Percentiles rank a stretch among this genome's conserved stretches.
phyloP scores from a whole-genome alignment of 1,140 invertebrate genomes.

The Hyles euphorbiae region DNA sequence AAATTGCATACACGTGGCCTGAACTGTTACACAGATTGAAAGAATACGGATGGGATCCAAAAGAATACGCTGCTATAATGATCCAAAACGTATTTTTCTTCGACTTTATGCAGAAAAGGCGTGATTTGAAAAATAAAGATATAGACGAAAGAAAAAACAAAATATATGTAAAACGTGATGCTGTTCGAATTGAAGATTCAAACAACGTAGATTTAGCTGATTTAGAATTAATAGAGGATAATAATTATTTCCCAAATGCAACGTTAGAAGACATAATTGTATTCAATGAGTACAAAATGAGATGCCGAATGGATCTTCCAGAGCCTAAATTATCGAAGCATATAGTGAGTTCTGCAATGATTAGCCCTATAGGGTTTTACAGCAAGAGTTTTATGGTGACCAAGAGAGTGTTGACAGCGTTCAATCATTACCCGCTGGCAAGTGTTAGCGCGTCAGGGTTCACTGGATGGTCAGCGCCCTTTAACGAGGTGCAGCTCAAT shows the following conservation, averaged over 20 bases:
- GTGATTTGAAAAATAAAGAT: conserved; percentile 35
- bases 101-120: conserved; percentile 54
- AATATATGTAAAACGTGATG: conserved; percentile 56
- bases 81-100: conserved; percentile 82
- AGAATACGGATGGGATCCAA: conserved; percentile 62
- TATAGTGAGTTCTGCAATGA: conserved; percentile 73
- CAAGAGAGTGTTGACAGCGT: conserved; percentile 79
- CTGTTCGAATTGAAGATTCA: conserved; percentile 42
- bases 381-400: conserved; percentile 84
- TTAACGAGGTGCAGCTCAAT: conserved; percentile 75
- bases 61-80: conserved; percentile 76
- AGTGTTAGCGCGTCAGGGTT: conserved; percentile 73
- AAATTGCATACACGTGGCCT: conserved; percentile 75
- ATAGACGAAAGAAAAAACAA: conserved; percentile 35
- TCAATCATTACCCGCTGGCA: conserved; percentile 84
- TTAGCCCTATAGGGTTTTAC: conserved; percentile 79
- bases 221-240: conserved; percentile 60
- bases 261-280: not conserved
- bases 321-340: conserved; percentile 60
- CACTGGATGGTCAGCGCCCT: conserved; percentile 72
- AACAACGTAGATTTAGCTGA: conserved; percentile 33
- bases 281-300: conserved; percentile 26
- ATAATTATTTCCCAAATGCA: conserved; percentile 19
- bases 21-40: conserved; percentile 65
- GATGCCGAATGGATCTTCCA: conserved; percentile 39